Evolutionary conservation across 1,140 invertebrate species (phyloP), one percentile per base, ranked within the genome.

Genomic region (Dreissena polymorpha): DNA sequence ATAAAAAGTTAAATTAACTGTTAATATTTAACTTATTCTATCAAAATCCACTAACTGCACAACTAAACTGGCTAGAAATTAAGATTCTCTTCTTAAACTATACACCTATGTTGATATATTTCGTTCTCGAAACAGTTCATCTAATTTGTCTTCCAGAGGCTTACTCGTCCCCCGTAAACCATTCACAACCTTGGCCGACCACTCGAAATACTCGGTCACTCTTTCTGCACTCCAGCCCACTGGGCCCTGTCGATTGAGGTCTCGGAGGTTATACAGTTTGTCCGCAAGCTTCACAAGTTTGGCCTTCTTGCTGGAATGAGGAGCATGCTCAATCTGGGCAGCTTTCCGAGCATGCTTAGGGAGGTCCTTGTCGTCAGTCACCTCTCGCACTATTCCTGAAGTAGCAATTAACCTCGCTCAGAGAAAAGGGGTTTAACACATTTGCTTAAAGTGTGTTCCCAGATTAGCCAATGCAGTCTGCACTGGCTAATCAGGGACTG

Each of bases 261-360:
- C 97, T 84, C 96, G 92, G 0, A 98, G 90, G 93, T 98, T 98
- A 90, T 97, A 97, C 72, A 98, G 92, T 91, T 97, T 97, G 91
- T 98, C 97, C 0, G 97, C 97, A 82, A 98, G 91, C 92, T 96
- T 96, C 0, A 98, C 95, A 6, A 97, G 92, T 91, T 97, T 97
- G 0, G 96, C 97, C 90, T 95, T 93, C 27, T 92, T 72, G 84
- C 94, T 95, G 0, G 91, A 88, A 0, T 90, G 88, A 0, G 94
- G 87, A 10, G 96, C 96, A 91, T 96, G 93, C 29, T 93, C 93
- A 81, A 98, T 95, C 93, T 97, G 96, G 2, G 93, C 88, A n/a
- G 92, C 89, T 91, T 97, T 97, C 55, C 97, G 91, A 83, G 95
- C 94, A 39, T 89, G 77, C 87, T 95, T 95, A 0, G 95, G 92